Conservation (phyloP, 2,113 vertebrate species). For the Cryptomyrus ogoouensis region DNA sequence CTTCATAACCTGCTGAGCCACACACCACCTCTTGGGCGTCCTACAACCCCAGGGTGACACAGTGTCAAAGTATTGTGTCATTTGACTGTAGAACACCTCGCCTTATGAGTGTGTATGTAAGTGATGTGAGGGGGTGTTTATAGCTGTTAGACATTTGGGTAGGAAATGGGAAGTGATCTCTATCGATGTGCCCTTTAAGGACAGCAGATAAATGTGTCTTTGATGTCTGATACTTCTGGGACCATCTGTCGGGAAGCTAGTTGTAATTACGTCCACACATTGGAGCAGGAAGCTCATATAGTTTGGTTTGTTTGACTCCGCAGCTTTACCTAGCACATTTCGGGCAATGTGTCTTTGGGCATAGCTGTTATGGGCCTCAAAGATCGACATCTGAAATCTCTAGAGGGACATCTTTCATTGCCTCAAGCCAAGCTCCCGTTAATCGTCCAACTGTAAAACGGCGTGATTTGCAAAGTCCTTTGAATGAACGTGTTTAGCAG, state of each 20-base stretch:
- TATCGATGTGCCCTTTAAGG: background rate
- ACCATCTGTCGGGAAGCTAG: background rate
- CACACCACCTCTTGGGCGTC: background rate
- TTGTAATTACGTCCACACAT: background rate
- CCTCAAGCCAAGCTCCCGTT: background rate
- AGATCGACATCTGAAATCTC: background rate
- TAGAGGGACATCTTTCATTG: background rate
- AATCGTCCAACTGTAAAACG: background rate
- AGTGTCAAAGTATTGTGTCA: background rate
- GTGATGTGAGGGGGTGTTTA: background rate
- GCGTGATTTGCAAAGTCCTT: background rate
- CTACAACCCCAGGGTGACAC: background rate
- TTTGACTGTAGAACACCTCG: background rate
- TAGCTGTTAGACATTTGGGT: background rate
- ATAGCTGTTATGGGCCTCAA: background rate
- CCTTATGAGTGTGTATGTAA: background rate
- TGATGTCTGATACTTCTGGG: background rate
- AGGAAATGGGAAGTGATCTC: background rate
- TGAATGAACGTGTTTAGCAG: background rate
- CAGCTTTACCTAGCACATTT: background rate
- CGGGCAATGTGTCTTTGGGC: background rate
- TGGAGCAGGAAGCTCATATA: background rate
- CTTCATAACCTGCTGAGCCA: background rate
- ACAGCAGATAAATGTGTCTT: background rate
- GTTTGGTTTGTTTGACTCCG: background rate